Conservation (phyloP, 2,888 invertebrate species). For the Acrobasis consociella region DNA sequence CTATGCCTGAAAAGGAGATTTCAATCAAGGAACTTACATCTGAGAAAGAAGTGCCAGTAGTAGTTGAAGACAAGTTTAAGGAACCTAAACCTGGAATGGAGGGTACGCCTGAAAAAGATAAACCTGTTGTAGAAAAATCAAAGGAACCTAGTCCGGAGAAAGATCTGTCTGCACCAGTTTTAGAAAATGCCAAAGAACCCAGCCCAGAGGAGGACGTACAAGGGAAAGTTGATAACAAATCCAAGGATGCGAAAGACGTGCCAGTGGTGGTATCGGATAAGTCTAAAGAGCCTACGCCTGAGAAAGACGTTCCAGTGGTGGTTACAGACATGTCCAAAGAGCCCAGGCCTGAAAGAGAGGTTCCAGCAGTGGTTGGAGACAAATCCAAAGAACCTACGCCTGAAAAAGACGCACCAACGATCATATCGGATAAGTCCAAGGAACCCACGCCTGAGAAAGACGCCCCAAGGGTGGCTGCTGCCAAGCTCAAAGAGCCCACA, state of each 20-base stretch:
- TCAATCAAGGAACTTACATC: constrained; percentile 11
- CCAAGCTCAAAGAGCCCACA: not conserved
- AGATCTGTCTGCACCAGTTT: not conserved
- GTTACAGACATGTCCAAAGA: not conserved
- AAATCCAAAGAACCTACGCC: not conserved
- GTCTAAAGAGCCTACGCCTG: constrained; percentile 1
- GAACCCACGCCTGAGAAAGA: not conserved
- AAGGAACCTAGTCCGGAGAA: constrained; percentile 23
- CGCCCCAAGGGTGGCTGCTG: not conserved
- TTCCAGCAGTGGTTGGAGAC: too few species aligned
- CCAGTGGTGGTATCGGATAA: not conserved
- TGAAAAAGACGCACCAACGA: not conserved
- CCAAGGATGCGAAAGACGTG: not conserved
- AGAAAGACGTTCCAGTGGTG: not conserved
- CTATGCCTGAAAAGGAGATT: constrained; percentile 20
- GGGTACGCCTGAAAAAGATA: constrained; percentile 2
- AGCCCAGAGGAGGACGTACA: constrained; percentile 1
- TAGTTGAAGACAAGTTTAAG: not conserved
- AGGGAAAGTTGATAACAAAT: not conserved
- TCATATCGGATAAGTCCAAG: not conserved
- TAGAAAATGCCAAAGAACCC: constrained; percentile 13
- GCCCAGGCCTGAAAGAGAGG: not conserved
- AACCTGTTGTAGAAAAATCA: not conserved
- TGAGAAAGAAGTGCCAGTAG: constrained; percentile 17
- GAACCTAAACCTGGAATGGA: constrained; percentile 10